Evolutionary conservation across 2,113 vertebrate species (phyloP).

Genomic region (Tenrec ecaudatus): DNA sequence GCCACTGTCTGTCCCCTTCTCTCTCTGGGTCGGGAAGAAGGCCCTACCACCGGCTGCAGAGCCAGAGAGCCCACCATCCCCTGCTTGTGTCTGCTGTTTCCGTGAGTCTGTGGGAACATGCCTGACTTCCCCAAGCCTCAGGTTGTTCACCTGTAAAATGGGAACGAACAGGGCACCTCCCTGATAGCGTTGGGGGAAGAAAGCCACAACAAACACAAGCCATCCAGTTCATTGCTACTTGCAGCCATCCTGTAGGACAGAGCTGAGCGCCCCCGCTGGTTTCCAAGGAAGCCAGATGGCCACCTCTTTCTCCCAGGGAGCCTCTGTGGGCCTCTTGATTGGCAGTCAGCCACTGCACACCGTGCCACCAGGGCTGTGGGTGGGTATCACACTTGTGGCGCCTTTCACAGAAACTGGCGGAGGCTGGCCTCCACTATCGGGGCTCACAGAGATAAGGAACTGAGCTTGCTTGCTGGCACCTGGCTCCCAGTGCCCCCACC

Average conservation of each 20-base stretch:
- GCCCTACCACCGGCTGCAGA: not conserved
- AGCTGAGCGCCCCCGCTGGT: not conserved
- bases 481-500: not conserved
- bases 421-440: not conserved
- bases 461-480: not conserved
- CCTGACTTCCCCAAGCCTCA: not conserved
- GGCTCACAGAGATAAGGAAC: not conserved
- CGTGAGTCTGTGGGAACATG: not conserved
- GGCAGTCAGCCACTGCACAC: not conserved
- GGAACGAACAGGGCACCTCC: not conserved
- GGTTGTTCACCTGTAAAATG: not conserved
- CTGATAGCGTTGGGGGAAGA: not conserved
- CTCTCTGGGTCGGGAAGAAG: not conserved
- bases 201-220: not conserved
- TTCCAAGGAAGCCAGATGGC: not conserved
- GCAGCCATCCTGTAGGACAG: not conserved
- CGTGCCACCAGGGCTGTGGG: not conserved
- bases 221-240: not conserved
- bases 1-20: too few relatives aligned
- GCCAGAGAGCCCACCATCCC: too few relatives aligned
- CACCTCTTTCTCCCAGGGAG: too few relatives aligned
- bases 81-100: not conserved
- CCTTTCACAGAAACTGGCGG: not conserved
- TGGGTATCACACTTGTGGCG: rapidly evolving
- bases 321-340: not conserved